Conservation (phyloP, 2,797 vertebrate genomes). For the Platalea minor region DNA sequence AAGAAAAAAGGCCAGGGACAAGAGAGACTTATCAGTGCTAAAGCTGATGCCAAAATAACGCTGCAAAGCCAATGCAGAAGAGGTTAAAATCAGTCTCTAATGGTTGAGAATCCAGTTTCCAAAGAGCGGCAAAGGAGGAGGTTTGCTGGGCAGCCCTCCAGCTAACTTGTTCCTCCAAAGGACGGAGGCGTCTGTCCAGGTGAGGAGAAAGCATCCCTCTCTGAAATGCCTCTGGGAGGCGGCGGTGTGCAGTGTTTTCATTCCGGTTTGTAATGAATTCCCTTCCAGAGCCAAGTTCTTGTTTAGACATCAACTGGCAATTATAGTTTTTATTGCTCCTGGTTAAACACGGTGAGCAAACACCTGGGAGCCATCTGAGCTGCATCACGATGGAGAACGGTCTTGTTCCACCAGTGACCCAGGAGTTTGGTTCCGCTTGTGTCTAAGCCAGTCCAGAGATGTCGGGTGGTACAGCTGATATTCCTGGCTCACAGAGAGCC, state of each 20-base stretch:
- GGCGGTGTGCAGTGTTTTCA: too few relatives aligned
- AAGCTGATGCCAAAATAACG: not conserved
- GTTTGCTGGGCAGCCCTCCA: not conserved
- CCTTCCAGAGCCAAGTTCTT: not conserved
- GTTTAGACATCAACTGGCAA: not conserved
- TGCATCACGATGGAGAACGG: accelerated
- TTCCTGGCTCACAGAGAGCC: not conserved
- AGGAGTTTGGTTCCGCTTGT: not conserved
- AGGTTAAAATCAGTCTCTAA: not conserved
- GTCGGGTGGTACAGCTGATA: not conserved
- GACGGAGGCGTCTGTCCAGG: not conserved
- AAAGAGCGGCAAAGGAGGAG: not conserved
- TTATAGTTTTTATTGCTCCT: not conserved
- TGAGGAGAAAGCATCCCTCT: not conserved
- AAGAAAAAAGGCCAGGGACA: not conserved
- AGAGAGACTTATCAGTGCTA: not conserved
- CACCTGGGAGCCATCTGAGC: not conserved
- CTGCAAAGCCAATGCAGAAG: not conserved
- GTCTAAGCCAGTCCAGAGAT: not conserved
- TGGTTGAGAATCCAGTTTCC: not conserved
- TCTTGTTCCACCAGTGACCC: not conserved
- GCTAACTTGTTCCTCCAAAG: not conserved
- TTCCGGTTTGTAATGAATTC: not conserved
- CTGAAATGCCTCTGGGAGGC: not conserved
- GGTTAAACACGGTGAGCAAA: not conserved